Conservation (phyloP, 53 echinoderm and acorn worm species). For the Antedon mediterranea region DNA sequence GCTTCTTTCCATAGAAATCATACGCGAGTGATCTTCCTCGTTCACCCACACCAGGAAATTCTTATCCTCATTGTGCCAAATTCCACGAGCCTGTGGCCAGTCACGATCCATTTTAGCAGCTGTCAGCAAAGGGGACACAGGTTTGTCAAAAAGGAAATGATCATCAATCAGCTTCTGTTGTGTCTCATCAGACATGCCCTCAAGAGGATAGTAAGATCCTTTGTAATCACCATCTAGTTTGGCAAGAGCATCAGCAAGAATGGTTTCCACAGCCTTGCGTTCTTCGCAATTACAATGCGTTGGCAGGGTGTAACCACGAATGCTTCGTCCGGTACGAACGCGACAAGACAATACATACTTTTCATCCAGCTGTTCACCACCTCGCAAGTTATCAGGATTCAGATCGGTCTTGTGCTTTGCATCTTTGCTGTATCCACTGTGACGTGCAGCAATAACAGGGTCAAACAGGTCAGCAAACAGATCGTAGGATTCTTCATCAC, state of each 20-base stretch:
- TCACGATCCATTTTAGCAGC: conserved; percentile 92
- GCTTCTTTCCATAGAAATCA: conserved; percentile 79
- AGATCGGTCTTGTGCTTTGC: conserved; percentile 67
- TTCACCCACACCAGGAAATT: conserved; percentile 95
- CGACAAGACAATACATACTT: conserved; percentile 84
- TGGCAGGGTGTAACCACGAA: conserved; percentile 64
- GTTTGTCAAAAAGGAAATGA: conserved; percentile 92
- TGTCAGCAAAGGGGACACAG: conserved; percentile 83
- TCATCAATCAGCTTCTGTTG: conserved; percentile 80
- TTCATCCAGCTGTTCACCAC: conserved; percentile 64
- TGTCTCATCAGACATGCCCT: conserved; percentile 79
- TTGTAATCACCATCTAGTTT: conserved; percentile 51
- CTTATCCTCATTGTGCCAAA: conserved; percentile 87
- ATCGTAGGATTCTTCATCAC: conserved; percentile 83
- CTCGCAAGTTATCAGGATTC: conserved; percentile 47
- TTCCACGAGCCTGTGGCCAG: conserved; percentile 90
- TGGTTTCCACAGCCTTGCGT: conserved; percentile 64
- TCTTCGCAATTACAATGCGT: conserved; percentile 64
- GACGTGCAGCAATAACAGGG: conserved; percentile 82
- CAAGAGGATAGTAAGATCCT: conserved; percentile 89
- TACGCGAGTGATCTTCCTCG: conserved; percentile 74
- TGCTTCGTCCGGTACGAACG: conserved; percentile 87
- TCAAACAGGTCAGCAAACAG: conserved; percentile 63
- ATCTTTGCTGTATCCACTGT: conserved; percentile 72
- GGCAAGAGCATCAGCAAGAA: conserved; percentile 43